Percentiles rank a stretch among this genome's conserved stretches.
These are phyloP conservation scores for Heliothis subflexa DNA, from an alignment of 1,140 invertebrate species.

Conservation along the genomic window DNA sequence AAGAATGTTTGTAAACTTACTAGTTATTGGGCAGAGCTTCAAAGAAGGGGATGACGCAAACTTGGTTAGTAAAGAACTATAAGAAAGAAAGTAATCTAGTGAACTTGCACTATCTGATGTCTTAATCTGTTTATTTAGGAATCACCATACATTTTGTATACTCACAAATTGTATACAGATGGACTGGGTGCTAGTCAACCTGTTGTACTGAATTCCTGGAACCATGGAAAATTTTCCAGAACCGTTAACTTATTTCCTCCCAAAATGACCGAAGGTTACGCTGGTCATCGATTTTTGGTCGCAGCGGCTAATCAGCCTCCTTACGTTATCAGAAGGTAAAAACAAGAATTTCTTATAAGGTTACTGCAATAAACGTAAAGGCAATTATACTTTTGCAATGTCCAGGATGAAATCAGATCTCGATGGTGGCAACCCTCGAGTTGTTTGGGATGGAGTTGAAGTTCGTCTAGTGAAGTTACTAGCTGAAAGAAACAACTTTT, in stretches of 20 bases:
- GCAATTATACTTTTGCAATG: constrained; percentile 32
- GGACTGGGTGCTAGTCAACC: constrained; percentile 89
- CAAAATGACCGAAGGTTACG: constrained; percentile 89
- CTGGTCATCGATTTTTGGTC: constrained; percentile 90
- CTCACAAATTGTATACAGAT: constrained; percentile 89
- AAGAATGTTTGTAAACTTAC: constrained; percentile 88
- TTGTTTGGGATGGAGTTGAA: constrained; percentile 90
- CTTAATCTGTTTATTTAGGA: constrained; percentile 80
- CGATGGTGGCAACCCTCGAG: constrained; percentile 79
- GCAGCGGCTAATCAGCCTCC: constrained; percentile 90
- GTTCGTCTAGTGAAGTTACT: constrained; percentile 88
- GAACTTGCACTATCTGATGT: neutral
- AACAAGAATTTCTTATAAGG: constrained; percentile 32
- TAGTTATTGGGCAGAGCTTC: constrained; percentile 88
- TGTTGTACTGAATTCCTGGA: constrained; percentile 89
- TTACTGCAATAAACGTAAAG: neutral
- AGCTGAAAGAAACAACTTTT: constrained; percentile 89
- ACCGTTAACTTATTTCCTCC: constrained; percentile 88
- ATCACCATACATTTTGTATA: constrained; percentile 89
- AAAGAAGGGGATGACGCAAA: constrained; percentile 76
- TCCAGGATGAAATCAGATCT: constrained; percentile 71
- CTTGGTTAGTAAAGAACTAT: constrained; percentile 57
- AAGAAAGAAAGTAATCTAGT: neutral
- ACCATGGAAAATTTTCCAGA: constrained; percentile 87
- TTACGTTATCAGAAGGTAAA: constrained; percentile 88